These are phyloP conservation scores for Philypnodon macrostomus DNA, from an alignment of 2,797 vertebrate genomes.

Conservation along the genomic window DNA sequence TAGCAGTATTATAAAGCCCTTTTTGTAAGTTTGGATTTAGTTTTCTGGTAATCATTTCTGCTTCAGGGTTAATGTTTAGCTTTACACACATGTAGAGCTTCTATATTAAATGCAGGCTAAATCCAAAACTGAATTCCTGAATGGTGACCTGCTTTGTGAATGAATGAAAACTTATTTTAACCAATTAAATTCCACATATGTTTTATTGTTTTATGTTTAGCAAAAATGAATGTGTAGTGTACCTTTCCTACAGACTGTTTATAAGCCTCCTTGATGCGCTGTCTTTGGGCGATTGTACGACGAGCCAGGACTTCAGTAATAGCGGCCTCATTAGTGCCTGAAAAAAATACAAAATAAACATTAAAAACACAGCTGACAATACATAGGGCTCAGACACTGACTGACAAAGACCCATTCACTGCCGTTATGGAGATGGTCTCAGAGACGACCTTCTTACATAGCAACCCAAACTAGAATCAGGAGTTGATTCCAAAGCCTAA, in stretches of 20 bases:
- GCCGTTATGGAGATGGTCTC: constrained; percentile 14
- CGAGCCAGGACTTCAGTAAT: constrained; percentile 79
- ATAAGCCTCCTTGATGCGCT: constrained; percentile 87
- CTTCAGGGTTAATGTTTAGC: constrained; percentile 60
- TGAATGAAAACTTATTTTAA: too few species aligned
- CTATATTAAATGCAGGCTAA: too few species aligned
- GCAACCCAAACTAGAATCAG: constrained; percentile 53
- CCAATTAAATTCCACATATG: too few species aligned
- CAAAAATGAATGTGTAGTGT: constrained; percentile 66
- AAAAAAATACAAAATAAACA: constrained; percentile 10
- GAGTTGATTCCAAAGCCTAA: constrained; percentile 50
- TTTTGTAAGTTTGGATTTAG: constrained; percentile 15
- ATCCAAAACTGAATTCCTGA: not conserved
- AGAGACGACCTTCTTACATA: constrained; percentile 45
- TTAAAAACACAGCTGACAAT: not conserved
- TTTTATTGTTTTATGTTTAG: not conserved
- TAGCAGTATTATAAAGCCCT: constrained; percentile 14
- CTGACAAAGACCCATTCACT: not conserved
- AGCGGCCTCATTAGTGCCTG: constrained; percentile 89
- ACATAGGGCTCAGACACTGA: not conserved
- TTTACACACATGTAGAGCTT: constrained; percentile 15
- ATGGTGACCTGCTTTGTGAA: too few species aligned
- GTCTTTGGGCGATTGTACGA: constrained; percentile 86
- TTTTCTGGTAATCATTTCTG: constrained; percentile 16
- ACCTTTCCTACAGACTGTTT: constrained; percentile 90